phyloP scores from a whole-genome alignment of 2,797 vertebrate species.

The Poeciliopsis gracilis region DNA sequence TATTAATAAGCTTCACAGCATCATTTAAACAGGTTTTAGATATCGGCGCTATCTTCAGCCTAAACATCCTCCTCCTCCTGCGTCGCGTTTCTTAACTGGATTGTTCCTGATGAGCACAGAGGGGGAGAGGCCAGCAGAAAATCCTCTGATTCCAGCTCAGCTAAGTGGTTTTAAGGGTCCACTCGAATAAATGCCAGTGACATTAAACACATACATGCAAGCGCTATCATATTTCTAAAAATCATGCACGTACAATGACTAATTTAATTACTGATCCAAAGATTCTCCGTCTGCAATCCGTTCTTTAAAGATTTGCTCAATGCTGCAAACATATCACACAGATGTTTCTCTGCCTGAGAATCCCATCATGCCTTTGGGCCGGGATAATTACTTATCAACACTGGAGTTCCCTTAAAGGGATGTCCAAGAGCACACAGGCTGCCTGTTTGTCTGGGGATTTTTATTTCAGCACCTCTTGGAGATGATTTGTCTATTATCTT shows the following conservation, averaged over 20 bases:
- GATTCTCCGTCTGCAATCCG: slow-evolving; percentile 61
- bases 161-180: slow-evolving; percentile 49
- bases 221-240: slow-evolving; percentile 28
- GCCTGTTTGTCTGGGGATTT: slow-evolving; percentile 74
- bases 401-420: slow-evolving; percentile 69
- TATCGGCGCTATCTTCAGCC: slow-evolving; percentile 34
- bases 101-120: slow-evolving; percentile 45
- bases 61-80: slow-evolving; percentile 11
- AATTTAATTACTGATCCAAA: slow-evolving; percentile 75
- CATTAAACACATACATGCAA: slow-evolving; percentile 48
- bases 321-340: slow-evolving; percentile 69
- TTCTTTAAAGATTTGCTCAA: slow-evolving; percentile 72
- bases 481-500: slow-evolving; percentile 78
- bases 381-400: slow-evolving; percentile 78
- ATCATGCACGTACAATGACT: slow-evolving; percentile 34
- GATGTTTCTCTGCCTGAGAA: slow-evolving; percentile 61
- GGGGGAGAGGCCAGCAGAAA: slow-evolving; percentile 32
- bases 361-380: slow-evolving; percentile 74
- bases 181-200: slow-evolving; percentile 43
- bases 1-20: slow-evolving; percentile 24
- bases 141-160: slow-evolving; percentile 40
- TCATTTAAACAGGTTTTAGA: not conserved
- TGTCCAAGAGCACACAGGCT: slow-evolving; percentile 64
- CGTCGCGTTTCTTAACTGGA: slow-evolving; percentile 48
- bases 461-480: slow-evolving; percentile 67